Evolutionary conservation across 1,140 invertebrate species (phyloP).

Genomic region (Rhopalosiphum maidis): DNA sequence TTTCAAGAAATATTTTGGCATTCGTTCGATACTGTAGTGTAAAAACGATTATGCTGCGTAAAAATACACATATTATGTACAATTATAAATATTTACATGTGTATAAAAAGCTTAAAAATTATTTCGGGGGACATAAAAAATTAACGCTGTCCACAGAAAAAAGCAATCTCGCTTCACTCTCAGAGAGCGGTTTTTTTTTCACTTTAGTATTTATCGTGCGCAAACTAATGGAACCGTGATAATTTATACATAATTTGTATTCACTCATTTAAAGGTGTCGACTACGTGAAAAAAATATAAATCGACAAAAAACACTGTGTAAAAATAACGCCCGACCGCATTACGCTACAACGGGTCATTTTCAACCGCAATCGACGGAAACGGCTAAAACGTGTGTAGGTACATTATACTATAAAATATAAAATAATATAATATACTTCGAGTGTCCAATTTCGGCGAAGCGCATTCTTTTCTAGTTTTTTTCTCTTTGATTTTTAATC

Average conservation of each 20-base stretch:
- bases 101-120: not conserved
- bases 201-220: conserved; percentile 5
- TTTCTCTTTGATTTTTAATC: not conserved
- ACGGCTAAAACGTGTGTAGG: conserved; percentile 15
- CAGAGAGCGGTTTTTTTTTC: not conserved
- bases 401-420: not conserved
- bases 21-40: not conserved
- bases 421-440: not conserved
- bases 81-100: not conserved
- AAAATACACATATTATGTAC: not conserved
- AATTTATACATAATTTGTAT: conserved; percentile 1
- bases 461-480: not conserved
- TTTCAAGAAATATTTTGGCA: conserved; percentile 11
- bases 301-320: conserved; percentile 21
- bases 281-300: conserved; percentile 31
- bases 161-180: conserved; percentile 22
- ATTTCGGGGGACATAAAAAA: conserved; percentile 20
- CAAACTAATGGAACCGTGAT: conserved; percentile 19
- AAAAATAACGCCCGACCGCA: conserved; percentile 37
- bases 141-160: not conserved
- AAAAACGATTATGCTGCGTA: not conserved
- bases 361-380: conserved; percentile 52
- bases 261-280: conserved; percentile 14
- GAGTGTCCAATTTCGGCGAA: not conserved
- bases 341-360: conserved; percentile 40